Percentiles rank a stretch among this genome's conserved stretches.
Conservation (phyloP, 2,113 vertebrate species). For the Cairina moschata region DNA sequence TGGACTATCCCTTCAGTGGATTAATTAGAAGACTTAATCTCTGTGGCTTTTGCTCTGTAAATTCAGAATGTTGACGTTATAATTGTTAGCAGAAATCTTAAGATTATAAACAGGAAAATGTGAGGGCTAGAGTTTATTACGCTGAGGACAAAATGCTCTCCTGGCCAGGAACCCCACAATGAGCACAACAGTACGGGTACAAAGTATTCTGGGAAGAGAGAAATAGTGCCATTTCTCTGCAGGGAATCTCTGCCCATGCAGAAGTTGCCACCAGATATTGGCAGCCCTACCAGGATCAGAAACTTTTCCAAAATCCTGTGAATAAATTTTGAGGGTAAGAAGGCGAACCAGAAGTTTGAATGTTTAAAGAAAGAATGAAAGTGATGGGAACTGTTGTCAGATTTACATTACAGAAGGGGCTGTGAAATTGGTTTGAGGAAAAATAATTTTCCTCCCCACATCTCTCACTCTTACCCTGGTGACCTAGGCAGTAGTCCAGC, state of each 20-base stretch:
- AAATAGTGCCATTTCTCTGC: not conserved
- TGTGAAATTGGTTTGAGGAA: not conserved
- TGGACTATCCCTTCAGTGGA: not conserved
- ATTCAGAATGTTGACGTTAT: not conserved
- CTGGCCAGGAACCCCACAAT: not conserved
- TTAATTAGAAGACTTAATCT: slow-evolving; percentile 39
- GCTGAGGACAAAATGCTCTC: not conserved
- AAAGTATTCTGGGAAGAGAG: not conserved
- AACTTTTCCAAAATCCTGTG: not conserved
- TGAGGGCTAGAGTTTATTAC: not conserved
- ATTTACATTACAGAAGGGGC: fast-evolving
- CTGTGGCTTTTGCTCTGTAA: slow-evolving; percentile 27
- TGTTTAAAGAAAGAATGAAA: not conserved
- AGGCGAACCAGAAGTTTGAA: not conserved
- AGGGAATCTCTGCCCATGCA: slow-evolving; percentile 9
- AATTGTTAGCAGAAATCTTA: slow-evolving; percentile 10
- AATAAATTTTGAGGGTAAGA: not conserved
- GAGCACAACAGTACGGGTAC: not conserved
- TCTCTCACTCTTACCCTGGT: not conserved
- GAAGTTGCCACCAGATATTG: not conserved
- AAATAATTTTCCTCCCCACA: not conserved
- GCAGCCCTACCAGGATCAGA: not conserved
- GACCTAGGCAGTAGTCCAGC: not conserved
- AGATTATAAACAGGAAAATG: slow-evolving; percentile 24
- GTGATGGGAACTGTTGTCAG: not conserved